Base-by-base conservation (phyloP, 1,140 invertebrate species). In the Hyposmocoma kahamanoa region DNA sequence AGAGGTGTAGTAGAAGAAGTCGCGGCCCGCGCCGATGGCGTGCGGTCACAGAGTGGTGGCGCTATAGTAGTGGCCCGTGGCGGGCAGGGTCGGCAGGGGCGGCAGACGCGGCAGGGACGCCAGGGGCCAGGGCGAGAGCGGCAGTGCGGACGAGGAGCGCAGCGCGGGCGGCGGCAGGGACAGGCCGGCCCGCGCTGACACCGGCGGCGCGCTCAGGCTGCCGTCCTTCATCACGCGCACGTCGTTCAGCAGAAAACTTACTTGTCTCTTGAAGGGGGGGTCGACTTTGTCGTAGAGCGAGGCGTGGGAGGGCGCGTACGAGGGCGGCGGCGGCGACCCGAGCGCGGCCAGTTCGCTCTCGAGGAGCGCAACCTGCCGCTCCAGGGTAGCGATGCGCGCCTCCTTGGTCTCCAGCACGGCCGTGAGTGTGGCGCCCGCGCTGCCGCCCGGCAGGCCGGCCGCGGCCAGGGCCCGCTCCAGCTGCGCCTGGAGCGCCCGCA, bases 381-480 rank as follows among this genome's bases (percentile, higher is more conserved):
- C 94, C 80, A 97, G 88, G 42, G 92, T 94, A 59, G 91, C 89
- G 80, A 96, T 96, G 68, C 94, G 88, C 53, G 93, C 93, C 84
- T 95, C 94, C 90, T 96, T 94, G 41, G 92, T 94, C 86, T 94
- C 92, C 76, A 94, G 88, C 72, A 94, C 92, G 49, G 92, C 92
- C 46, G 91, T 91, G 71, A 93, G 87, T 51, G 92, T 93, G 82
- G 90, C 91, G 67, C 91, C 90, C 53, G 91, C 89, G 70, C 89
- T 89, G 78, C 89, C 88, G 62, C 87, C 88, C 43, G 89, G 88
- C 63, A 89, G 87, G 55, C 85, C 83, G 51, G 90, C 91, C 59
- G 89, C 90, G 44, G 88, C 88, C 67, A 91, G 89, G 59, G 92
- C 91, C 62, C 91, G 88, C 84, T 94, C 92, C 90, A 94, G 83